These are phyloP conservation scores for Drosophila rellima DNA, from an alignment of 2,888 invertebrate genomes.

Conservation along the genomic window DNA sequence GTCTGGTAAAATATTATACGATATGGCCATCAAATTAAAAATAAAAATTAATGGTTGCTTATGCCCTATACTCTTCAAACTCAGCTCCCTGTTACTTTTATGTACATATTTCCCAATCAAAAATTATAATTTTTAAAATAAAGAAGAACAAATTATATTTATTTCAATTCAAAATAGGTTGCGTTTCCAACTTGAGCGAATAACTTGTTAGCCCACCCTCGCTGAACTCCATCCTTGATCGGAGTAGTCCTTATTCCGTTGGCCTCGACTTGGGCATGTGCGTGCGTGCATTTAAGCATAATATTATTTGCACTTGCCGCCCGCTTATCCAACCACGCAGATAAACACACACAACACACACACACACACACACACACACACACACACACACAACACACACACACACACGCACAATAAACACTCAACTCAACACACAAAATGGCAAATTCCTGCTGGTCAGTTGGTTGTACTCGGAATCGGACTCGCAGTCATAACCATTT, in stretches of 20 bases:
- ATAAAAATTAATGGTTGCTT: too few relatives aligned
- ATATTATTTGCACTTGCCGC: conserved; percentile 79
- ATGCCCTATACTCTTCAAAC: too few relatives aligned
- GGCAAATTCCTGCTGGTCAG: conserved; percentile 52
- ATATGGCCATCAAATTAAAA: too few relatives aligned
- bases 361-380: conserved; percentile 1
- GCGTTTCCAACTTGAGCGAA: neutral
- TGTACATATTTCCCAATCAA: too few relatives aligned
- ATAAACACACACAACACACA: conserved; percentile 33
- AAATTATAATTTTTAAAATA: too few relatives aligned
- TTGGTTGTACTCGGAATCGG: conserved; percentile 35
- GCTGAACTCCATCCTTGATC: neutral
- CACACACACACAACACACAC: neutral
- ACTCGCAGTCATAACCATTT: conserved; percentile 68
- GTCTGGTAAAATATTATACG: neutral
- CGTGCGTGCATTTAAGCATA: conserved; percentile 73
- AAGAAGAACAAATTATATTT: too few relatives aligned
- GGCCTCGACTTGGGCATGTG: conserved; percentile 38
- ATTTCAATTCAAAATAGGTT: neutral
- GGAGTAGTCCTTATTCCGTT: conserved; percentile 6
- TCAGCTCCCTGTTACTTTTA: too few relatives aligned
- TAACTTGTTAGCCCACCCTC: neutral
- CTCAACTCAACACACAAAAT: conserved; percentile 30
- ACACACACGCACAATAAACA: neutral
- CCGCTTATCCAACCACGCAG: conserved; percentile 46